These are phyloP conservation scores for Bagarius yarrelli DNA, from an alignment of 2,113 vertebrate species.

Conservation along the genomic window DNA sequence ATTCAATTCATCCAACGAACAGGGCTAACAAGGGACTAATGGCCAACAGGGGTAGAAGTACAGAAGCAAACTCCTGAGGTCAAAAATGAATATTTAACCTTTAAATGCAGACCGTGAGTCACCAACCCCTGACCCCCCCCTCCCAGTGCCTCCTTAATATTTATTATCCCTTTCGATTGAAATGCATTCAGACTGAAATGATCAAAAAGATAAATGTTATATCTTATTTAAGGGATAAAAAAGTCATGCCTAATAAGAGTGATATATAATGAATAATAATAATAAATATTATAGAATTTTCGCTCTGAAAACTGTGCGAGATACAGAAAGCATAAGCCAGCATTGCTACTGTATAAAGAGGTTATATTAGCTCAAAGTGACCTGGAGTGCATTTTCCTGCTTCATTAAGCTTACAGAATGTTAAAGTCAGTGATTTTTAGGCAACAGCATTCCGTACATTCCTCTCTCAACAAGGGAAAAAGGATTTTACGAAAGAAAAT, in stretches of 20 bases:
- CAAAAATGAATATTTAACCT: conserved; percentile 70
- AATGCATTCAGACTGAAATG: not conserved
- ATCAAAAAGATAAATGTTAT: too few relatives aligned
- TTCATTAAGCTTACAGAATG: conserved; percentile 55
- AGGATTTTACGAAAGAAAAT: not conserved
- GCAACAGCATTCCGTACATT: not conserved
- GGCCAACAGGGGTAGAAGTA: conserved; percentile 34
- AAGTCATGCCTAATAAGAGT: too few relatives aligned
- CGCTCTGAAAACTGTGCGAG: not conserved
- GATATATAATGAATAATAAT: too few relatives aligned
- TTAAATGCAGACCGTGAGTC: conserved; percentile 22
- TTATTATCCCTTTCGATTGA: not conserved
- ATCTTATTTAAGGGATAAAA: too few relatives aligned
- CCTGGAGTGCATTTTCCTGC: conserved; percentile 60
- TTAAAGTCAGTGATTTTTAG: conserved; percentile 19
- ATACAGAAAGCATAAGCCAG: not conserved
- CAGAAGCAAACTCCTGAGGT: conserved; percentile 59
- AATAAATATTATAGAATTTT: too few relatives aligned
- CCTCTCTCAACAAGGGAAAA: not conserved
- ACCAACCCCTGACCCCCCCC: not conserved
- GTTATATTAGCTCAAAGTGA: conserved; percentile 55
- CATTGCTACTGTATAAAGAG: not conserved
- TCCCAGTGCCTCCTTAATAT: not conserved
- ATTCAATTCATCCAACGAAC: conserved; percentile 46
- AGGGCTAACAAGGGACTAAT: conserved; percentile 50